Evolutionary conservation across 1,140 invertebrate genomes (phyloP).

Genomic region (Octopus sinensis): DNA sequence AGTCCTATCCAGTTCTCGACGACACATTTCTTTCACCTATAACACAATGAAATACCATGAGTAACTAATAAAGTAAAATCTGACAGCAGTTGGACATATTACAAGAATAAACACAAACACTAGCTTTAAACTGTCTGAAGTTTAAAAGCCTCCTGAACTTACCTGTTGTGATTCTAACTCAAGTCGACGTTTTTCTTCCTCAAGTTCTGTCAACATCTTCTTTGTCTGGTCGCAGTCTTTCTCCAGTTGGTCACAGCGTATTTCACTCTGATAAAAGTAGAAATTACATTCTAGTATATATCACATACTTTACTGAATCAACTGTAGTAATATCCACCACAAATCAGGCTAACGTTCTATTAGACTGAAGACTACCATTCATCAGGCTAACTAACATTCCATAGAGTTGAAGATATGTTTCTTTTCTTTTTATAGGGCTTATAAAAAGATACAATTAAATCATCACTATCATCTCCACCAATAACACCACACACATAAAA

Average conservation of each 20-base stretch:
- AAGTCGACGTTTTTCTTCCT: slow-evolving; percentile 80
- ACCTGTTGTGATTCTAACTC: slow-evolving; percentile 74
- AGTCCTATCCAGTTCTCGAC: slow-evolving; percentile 74
- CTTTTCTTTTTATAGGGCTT: not conserved
- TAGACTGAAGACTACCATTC: too few relatives aligned
- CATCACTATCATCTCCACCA: too few relatives aligned
- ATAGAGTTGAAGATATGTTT: not conserved
- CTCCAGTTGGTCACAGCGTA: slow-evolving; percentile 74
- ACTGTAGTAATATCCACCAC: too few relatives aligned
- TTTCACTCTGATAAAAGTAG: slow-evolving; percentile 63
- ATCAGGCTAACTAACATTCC: too few relatives aligned
- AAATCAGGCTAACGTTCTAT: too few relatives aligned
- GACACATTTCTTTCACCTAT: slow-evolving; percentile 79
- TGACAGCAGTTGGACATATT: not conserved
- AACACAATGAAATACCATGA: slow-evolving; percentile 6
- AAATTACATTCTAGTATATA: not conserved
- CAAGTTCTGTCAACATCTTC: slow-evolving; percentile 69
- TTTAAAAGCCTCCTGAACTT: not conserved
- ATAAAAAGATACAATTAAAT: too few relatives aligned
- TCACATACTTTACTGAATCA: too few relatives aligned
- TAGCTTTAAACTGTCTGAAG: not conserved
- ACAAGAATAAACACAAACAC: not conserved
- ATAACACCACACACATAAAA: too few relatives aligned
- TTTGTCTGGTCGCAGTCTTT: slow-evolving; percentile 77
- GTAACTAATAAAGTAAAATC: too few relatives aligned